Conservation (phyloP, 2,797 vertebrate species). For the Buphagus erythrorhynchus region DNA sequence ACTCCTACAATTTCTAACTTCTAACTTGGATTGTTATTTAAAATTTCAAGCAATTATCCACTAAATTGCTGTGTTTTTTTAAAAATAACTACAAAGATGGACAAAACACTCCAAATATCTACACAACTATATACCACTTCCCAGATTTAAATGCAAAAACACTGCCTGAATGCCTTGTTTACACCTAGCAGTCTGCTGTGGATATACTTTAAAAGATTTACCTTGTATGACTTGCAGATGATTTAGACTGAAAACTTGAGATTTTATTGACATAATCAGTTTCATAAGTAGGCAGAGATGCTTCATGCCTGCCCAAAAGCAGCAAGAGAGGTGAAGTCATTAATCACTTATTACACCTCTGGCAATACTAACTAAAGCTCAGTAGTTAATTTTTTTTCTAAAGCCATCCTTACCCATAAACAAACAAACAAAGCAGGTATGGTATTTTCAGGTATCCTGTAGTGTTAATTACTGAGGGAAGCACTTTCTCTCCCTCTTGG, state of each 20-base stretch:
- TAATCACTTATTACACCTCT: background rate
- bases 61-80: background rate
- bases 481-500: background rate
- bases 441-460: background rate
- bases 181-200: background rate
- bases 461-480: background rate
- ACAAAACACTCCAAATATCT: background rate
- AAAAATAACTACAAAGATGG: background rate
- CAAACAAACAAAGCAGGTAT: background rate
- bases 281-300: background rate
- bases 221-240: conserved; percentile 1
- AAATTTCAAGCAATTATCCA: background rate
- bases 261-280: background rate
- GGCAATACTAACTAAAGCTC: background rate
- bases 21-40: background rate
- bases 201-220: background rate
- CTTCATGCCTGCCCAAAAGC: conserved; percentile 25
- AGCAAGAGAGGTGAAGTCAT: background rate
- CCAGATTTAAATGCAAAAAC: background rate
- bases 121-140: background rate
- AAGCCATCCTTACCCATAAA: background rate
- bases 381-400: background rate
- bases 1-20: background rate
- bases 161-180: background rate
- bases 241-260: conserved; percentile 20